Evolutionary conservation across 1,140 invertebrate species (phyloP), one percentile per base, ranked within the genome.

Genomic region (Dermatophagoides farinae): DNA sequence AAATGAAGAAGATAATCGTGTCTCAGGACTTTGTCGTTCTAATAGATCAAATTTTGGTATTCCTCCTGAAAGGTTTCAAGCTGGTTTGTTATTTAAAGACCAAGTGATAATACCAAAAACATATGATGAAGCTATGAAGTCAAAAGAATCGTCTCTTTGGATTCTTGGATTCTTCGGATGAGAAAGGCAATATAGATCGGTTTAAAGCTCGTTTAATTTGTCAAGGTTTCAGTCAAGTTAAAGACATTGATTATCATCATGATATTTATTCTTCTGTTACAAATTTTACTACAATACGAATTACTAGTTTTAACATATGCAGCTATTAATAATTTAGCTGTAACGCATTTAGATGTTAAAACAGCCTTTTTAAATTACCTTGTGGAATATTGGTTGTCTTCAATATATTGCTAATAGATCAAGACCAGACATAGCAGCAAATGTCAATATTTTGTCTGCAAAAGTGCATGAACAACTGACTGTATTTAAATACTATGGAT

Each of bases 311-410:
- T 72, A 8, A 62, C 68, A 16, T 0, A 70, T 22, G 65, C 67
- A 11, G 69, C 68, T 6, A 53, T 61, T 44, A 22, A 66, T 22
- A 62, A 69, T 47, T 61, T 67, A 20, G 5, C 64, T n/a, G 60
- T 74, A 62, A 18, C 62, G 53, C 66, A 74, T 62, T 66, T 62
- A 65, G 70, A 62, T 64, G 69, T 67, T 59, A 60, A 57, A 69
- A 66, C 66, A 64, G 63, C 63, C 69, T 66, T 72, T 65, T 64
- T 74, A 9, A 61, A 74, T 63, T n/a, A n/a, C n/a, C n/a, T n/a
- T n/a, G n/a, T n/a, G n/a, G n/a, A n/a, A n/a, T n/a, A n/a, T n/a
- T n/a, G n/a, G n/a, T n/a, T n/a, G n/a, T n/a, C n/a, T n/a, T n/a
- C n/a, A n/a, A n/a, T n/a, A n/a, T n/a, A n/a, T n/a, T n/a, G n/a